phyloP scores from a whole-genome alignment of 2,113 vertebrate species.

The Takifugu flavidus region DNA sequence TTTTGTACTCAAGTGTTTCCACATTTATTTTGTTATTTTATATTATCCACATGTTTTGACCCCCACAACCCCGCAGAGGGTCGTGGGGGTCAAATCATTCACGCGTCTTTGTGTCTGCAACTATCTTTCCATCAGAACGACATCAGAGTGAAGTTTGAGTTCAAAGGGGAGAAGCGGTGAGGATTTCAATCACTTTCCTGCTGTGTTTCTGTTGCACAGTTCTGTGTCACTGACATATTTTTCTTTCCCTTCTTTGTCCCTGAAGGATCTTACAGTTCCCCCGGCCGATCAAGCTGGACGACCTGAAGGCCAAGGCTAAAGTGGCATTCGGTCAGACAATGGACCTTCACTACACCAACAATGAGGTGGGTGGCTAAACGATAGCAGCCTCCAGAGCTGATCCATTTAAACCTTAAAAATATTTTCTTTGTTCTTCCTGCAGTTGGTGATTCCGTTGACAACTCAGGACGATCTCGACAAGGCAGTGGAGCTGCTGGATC shows the following conservation, averaged over 20 bases:
- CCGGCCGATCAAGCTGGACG: constrained; percentile 92
- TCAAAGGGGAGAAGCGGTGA: constrained; percentile 97
- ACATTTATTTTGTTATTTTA: too few relatives aligned
- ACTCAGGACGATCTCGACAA: constrained; percentile 97
- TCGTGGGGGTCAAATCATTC: too few relatives aligned
- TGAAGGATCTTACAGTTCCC: constrained; percentile 91
- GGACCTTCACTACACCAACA: constrained; percentile 99
- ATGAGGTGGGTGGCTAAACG: constrained; percentile 79
- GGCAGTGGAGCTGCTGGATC: constrained; percentile 93
- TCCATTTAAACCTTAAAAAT: background rate
- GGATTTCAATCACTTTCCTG: background rate
- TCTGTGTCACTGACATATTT: constrained; percentile 9
- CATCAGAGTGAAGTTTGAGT: constrained; percentile 97
- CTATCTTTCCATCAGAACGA: constrained; percentile 82
- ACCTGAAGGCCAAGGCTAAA: constrained; percentile 89
- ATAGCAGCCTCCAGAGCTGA: background rate
- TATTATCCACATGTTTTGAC: too few relatives aligned
- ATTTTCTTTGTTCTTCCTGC: background rate
- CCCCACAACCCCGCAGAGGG: too few relatives aligned
- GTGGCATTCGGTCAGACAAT: constrained; percentile 93
- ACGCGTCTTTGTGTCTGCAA: background rate
- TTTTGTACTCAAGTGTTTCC: too few relatives aligned
- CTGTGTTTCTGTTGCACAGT: background rate
- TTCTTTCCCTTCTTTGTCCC: background rate
- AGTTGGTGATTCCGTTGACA: constrained; percentile 95